A percentile compares a stretch with the other conserved stretches of the same genome.
These are phyloP conservation scores for Nesogale talazaci DNA, from an alignment of 2,113 vertebrate genomes.

Conservation along the genomic window DNA sequence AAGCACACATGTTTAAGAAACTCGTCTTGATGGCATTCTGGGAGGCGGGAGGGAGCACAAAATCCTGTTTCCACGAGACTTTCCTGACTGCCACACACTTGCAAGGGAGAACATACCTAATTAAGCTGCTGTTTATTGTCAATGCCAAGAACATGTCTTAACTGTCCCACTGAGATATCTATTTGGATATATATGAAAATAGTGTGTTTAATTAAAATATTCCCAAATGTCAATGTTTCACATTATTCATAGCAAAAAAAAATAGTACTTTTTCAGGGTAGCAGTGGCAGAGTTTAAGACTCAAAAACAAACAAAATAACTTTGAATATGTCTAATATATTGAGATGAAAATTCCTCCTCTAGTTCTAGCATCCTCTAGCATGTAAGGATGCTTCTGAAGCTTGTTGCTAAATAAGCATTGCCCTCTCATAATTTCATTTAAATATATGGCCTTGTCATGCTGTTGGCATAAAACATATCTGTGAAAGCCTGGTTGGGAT, in stretches of 20 bases:
- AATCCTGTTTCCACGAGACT: background rate
- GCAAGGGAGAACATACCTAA: background rate
- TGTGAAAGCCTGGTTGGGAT: background rate
- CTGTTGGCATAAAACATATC: background rate
- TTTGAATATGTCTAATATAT: background rate
- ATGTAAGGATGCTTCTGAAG: background rate
- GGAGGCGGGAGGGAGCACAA: background rate
- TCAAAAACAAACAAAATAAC: background rate
- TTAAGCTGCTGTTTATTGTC: background rate
- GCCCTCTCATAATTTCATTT: conserved; percentile 5
- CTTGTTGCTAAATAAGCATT: background rate
- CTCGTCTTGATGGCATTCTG: background rate
- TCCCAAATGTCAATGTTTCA: conserved; percentile 4
- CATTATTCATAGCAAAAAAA: background rate
- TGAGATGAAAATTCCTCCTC: background rate
- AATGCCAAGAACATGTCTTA: background rate
- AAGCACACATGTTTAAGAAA: conserved; percentile 44
- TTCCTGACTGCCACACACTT: background rate
- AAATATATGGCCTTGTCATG: conserved; percentile 46
- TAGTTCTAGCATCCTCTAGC: background rate
- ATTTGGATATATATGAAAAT: background rate
- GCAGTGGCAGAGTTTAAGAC: conserved; percentile 17
- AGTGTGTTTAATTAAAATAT: conserved; percentile 1
- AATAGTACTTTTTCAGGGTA: background rate
- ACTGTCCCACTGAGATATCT: background rate